These are phyloP conservation scores for Coronaproctus castanopsis DNA, from an alignment of 2,888 invertebrate genomes.

Conservation along the genomic window DNA sequence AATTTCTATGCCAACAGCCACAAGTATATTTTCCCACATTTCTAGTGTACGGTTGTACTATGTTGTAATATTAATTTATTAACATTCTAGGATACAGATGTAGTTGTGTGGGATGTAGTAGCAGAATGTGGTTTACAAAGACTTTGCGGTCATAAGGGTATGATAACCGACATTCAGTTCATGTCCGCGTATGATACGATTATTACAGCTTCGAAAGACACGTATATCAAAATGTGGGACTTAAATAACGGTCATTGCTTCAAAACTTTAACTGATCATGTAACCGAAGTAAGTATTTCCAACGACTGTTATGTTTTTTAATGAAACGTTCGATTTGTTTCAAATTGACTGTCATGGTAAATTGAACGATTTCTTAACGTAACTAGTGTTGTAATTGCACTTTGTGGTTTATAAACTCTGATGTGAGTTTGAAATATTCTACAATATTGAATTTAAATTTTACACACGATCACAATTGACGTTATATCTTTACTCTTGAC, in stretches of 20 bases:
- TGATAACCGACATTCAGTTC: slow-evolving; percentile 61
- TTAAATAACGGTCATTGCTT: slow-evolving; percentile 87
- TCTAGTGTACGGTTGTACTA: no score
- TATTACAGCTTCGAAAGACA: slow-evolving; percentile 76
- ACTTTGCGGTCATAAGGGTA: slow-evolving; percentile 77
- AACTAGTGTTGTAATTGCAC: no score
- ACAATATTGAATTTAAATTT: no score
- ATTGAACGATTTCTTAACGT: neutral
- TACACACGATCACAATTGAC: no score
- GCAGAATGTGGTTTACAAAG: slow-evolving; percentile 75
- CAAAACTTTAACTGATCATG: slow-evolving; percentile 75
- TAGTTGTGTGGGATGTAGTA: slow-evolving; percentile 87
- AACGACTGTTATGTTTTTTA: slow-evolving; percentile 27
- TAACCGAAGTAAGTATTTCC: slow-evolving; percentile 42
- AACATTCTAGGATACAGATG: slow-evolving; percentile 70
- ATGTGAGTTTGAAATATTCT: neutral
- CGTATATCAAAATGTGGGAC: slow-evolving; percentile 93
- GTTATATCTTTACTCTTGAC: no score
- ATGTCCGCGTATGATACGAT: slow-evolving; percentile 38
- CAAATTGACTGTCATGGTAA: neutral
- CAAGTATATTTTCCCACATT: no score
- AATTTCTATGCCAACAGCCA: no score
- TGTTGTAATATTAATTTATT: no score
- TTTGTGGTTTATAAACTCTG: no score
- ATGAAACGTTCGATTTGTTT: neutral